Evolutionary conservation across 2,113 vertebrate species (phyloP).

Genomic region (Kryptolebias marmoratus): DNA sequence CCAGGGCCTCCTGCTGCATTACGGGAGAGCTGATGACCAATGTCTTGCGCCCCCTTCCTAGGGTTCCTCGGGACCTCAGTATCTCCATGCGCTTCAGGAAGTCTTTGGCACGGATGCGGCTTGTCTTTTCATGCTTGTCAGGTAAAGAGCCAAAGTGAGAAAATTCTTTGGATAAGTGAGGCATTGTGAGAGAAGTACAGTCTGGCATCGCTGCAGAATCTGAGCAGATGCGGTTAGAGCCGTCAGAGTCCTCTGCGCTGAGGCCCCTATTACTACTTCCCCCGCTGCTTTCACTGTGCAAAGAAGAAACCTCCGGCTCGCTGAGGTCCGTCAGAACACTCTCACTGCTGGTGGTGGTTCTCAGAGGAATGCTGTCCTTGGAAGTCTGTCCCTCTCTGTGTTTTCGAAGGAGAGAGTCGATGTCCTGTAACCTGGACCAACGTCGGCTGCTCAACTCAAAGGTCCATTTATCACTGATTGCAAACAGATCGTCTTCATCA

Average conservation of each 20-base stretch:
- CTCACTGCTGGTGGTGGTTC: constrained; percentile 91
- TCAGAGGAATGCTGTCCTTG: constrained; percentile 82
- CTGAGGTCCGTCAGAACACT: constrained; percentile 95
- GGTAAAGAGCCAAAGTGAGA: constrained; percentile 69
- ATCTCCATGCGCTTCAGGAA: constrained; percentile 94
- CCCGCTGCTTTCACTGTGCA: constrained; percentile 92
- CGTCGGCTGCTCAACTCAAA: constrained; percentile 95
- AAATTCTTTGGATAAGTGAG: constrained; percentile 74
- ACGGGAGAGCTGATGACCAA: constrained; percentile 87
- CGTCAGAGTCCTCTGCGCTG: constrained; percentile 80
- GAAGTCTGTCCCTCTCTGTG: constrained; percentile 79
- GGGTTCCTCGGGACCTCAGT: constrained; percentile 82
- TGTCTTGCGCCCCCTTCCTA: constrained; percentile 71
- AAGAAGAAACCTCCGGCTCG: constrained; percentile 90
- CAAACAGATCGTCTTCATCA: constrained; percentile 95
- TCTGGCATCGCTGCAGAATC: constrained; percentile 84
- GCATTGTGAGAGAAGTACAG: constrained; percentile 61
- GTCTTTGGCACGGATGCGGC: constrained; percentile 87
- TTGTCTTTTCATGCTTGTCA: constrained; percentile 81
- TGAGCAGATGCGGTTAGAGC: constrained; percentile 75
- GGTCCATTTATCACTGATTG: constrained; percentile 98
- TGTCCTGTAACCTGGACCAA: constrained; percentile 93
- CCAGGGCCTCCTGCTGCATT: constrained; percentile 85
- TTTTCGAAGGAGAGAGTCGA: constrained; percentile 88
- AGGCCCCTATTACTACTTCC: constrained; percentile 83